Base-by-base conservation (phyloP, 2,888 invertebrate genomes). In the Tupiocoris notatus region DNA sequence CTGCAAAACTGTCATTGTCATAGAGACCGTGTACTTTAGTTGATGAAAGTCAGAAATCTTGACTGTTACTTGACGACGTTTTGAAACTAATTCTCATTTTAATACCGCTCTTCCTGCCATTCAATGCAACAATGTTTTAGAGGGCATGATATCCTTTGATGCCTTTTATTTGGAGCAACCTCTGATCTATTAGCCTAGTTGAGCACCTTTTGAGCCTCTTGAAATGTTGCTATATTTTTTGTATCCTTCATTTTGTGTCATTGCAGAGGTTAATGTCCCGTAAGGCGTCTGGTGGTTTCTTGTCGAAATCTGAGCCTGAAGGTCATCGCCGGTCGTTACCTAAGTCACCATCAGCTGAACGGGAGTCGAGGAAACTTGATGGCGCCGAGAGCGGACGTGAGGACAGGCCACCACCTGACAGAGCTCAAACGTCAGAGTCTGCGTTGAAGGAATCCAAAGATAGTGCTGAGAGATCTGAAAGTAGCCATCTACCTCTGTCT, bases 281-380 rank as follows among this genome's bases (percentile, higher is more conserved):
- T 9, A 67, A 67, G 65, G 20, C 65, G 21, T 57, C 67, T 0
- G 57, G 57, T 12, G 18, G 39, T 39, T 39, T 39, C 39, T 39
- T 67, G 57, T 67, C 67, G 12, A 54, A 57, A 57, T n/a, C 56
- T 7, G 67, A 67, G 22, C n/a, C 56, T 1, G 67, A 67, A 25
- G 17, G 39, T 17, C 54, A 25, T n/a, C 56, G 12, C n/a, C 56
- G 20, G n/a, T 1, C 67, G 6, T 20, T 39, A 2, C 57, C 56
- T 2, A 20, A 22, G n/a, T 56, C 21, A 1, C 21, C 56, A 9
- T 22, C 22, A 2, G 67, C 39, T 16, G 18, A 16, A 12, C 39
- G 67, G 57, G 65, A 65, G n/a, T n/a, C 25, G 3, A n/a, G 39
- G 18, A 65, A 65, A 20, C 12, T 7, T 7, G 67, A 56, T 2